Conservation (phyloP, 2,113 vertebrate species). For the Sebastes schlegelii region DNA sequence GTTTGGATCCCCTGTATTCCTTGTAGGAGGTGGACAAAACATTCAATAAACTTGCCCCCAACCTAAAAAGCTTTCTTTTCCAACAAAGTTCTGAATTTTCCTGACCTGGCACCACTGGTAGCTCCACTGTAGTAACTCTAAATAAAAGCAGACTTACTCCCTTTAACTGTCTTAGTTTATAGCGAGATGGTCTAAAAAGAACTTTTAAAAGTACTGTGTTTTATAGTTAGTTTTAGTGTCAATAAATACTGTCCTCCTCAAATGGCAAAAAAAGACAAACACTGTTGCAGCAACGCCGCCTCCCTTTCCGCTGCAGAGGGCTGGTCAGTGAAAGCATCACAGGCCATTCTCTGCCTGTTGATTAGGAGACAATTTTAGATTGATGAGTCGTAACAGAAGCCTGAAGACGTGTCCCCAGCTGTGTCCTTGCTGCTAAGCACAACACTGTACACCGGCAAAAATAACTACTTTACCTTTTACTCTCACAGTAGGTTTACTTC, state of each 20-base stretch:
- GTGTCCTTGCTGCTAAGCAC: conserved; percentile 43
- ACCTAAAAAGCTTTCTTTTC: not conserved
- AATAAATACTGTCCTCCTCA: conserved; percentile 10
- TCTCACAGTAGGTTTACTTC: not conserved
- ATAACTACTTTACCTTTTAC: not conserved
- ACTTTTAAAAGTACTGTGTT: conserved; percentile 14
- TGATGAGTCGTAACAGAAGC: conserved; percentile 38
- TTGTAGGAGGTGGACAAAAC: no score
- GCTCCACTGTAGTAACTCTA: not conserved
- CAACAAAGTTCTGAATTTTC: not conserved
- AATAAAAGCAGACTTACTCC: not conserved
- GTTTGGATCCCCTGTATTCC: no score
- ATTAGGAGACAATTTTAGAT: conserved; percentile 22
- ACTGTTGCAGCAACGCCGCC: not conserved
- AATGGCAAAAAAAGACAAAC: not conserved
- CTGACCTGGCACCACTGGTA: not conserved
- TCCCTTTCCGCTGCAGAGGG: not conserved
- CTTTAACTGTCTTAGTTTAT: conserved; percentile 19
- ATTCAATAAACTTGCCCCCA: not conserved
- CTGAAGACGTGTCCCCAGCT: not conserved
- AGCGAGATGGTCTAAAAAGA: not conserved
- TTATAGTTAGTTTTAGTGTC: conserved; percentile 28
- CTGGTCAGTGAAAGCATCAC: conserved; percentile 3
- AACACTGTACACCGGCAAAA: not conserved
- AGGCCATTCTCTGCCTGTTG: conserved; percentile 11